Percentiles rank a stretch among this genome's conserved stretches.
Evolutionary conservation across 2,888 invertebrate species (phyloP).

Genomic region (Congeria kusceri): DNA sequence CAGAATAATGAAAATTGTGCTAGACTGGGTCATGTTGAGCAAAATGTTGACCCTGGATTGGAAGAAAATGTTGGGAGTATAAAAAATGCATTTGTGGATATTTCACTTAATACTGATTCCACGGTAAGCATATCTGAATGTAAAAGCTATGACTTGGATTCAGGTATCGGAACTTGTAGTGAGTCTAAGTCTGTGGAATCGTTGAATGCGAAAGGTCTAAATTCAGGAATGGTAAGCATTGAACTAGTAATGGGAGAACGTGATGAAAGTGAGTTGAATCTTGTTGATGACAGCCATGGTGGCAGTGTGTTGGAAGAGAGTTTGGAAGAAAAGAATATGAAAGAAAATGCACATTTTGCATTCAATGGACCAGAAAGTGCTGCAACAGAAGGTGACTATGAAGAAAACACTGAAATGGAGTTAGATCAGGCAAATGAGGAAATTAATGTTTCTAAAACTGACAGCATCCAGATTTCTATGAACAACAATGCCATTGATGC

Average conservation of each 20-base stretch:
- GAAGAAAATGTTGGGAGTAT: no score
- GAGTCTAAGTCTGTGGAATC: constrained; percentile 41
- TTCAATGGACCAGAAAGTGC: constrained; percentile 22
- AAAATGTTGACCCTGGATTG: background rate
- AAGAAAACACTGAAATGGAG: no score
- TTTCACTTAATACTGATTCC: constrained; percentile 49
- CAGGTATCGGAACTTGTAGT: constrained; percentile 45
- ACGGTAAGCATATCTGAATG: constrained; percentile 41
- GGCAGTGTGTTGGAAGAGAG: no score
- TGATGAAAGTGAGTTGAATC: constrained; percentile 22
- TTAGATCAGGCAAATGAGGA: background rate
- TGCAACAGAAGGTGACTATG: constrained; percentile 13
- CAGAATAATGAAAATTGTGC: no score
- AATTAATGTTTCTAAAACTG: background rate
- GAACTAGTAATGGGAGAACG: constrained; percentile 18
- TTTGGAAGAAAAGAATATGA: no score
- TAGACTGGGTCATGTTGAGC: no score
- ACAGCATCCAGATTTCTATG: background rate
- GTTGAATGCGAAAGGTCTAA: background rate
- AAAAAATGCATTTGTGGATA: constrained; percentile 3
- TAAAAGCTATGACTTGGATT: constrained; percentile 41
- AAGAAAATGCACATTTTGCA: background rate
- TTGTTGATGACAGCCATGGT: background rate
- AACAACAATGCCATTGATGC: background rate
- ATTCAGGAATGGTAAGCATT: background rate